Base-by-base conservation (phyloP, 1,140 invertebrate genomes). In the Heliconius congener region DNA sequence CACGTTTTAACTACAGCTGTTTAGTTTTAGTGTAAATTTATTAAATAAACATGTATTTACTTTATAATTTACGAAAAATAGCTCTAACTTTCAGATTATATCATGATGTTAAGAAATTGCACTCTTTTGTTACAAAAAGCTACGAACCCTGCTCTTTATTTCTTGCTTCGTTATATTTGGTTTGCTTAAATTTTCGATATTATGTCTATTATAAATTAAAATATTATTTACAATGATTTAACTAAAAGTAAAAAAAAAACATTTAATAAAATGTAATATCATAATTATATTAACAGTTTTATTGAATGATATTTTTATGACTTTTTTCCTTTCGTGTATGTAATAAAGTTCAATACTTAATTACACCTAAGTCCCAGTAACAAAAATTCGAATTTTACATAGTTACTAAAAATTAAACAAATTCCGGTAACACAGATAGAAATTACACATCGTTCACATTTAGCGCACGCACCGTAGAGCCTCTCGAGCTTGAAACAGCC, bases 121-220 rank as follows among this genome's bases (percentile, higher is more conserved):
- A 78, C 81, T 84, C 81, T 82, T 86, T 84, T 83, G 18, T 76
- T 81, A 79, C 74, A 77, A 79, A 76, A 50, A 79, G 79, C 80
- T 82, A 82, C 76, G 60, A 55, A 55, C 37, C 8, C 6, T 37
- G 34, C 71, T 71, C 3, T 27, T 19, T 9, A 34, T 39, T n/a
- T 3, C 8, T 30, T 23, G 23, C 60, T 66, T 27, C 60, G 11
- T 30, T 66, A 30, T 2, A 27, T 30, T 30, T 9, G 90, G 93
- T 94, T 93, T 93, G 93, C 90, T 91, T 90, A 92, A 93, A 94
- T 94, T 94, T 90, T 94, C 90, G 4, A 16, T 4, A 42, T 37
- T 5, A 6, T 1, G 34, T 37, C 34, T 37, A 37, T 37, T 37
- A 37, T 37, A 37, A 37, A 37, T 37, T 37, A 37, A 6, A 37